phyloP scores from a whole-genome alignment of 1,140 invertebrate genomes.

The Drosophila lacertosa region DNA sequence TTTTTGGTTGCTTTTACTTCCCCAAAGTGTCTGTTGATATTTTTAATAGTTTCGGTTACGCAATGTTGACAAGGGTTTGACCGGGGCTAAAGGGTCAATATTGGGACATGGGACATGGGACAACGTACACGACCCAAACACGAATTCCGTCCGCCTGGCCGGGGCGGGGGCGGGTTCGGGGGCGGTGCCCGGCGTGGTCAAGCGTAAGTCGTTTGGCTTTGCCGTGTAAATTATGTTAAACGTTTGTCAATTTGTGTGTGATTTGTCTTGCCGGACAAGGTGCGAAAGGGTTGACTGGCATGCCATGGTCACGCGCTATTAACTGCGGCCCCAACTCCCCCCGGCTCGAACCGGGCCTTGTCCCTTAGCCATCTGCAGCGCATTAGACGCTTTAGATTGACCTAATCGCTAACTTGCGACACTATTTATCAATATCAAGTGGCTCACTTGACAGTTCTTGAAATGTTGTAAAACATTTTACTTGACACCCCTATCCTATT shows the following conservation, averaged over 20 bases:
- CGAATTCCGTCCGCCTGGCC: not conserved
- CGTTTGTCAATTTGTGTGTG: constrained; percentile 80
- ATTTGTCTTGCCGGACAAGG: constrained; percentile 72
- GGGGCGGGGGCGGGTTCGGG: too few relatives aligned
- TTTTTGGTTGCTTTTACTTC: not conserved
- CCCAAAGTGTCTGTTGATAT: constrained; percentile 68
- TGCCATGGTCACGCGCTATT: constrained; percentile 61
- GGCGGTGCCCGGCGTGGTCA: constrained; percentile 50
- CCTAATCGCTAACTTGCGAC: not conserved
- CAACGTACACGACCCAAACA: not conserved
- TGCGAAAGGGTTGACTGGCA: constrained; percentile 60
- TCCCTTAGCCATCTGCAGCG: not conserved
- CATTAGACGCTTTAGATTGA: not conserved
- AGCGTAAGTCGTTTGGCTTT: constrained; percentile 67
- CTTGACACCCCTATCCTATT: too few relatives aligned
- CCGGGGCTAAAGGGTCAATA: constrained; percentile 71
- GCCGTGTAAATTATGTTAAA: constrained; percentile 81
- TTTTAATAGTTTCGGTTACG: constrained; percentile 81
- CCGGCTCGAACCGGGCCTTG: not conserved
- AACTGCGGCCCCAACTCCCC: constrained; percentile 34
- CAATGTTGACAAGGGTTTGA: constrained; percentile 79
- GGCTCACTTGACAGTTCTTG: not conserved
- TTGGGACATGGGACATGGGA: constrained; percentile 35
- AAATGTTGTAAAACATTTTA: too few relatives aligned
- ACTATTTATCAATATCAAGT: not conserved